Evolutionary conservation across 1,140 invertebrate genomes (phyloP), one percentile per base, ranked within the genome.

Genomic region (Pseudomyrmex flavicornis): DNA sequence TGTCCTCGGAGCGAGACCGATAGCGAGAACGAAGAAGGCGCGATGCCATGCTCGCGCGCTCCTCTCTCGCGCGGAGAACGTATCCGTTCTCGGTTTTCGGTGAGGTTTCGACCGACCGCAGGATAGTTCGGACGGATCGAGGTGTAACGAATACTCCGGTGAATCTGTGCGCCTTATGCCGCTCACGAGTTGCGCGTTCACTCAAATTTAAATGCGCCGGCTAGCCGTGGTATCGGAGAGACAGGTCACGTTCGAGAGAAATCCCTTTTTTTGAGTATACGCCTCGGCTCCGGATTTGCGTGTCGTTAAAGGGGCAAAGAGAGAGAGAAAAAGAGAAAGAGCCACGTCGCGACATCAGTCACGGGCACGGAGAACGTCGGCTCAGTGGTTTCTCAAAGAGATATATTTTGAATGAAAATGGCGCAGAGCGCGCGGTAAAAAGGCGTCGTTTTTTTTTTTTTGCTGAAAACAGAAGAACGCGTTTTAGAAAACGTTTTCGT

Each of bases 1-100:
- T 91, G 90, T 83, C 82, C 75, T 56, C 84, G 83, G 84, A 69
- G 35, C 35, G 76, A 87, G 89, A 89, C 88, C 88, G 90, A 91
- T 91, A 91, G 84, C 88, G 86, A 66, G 79, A 68, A 82, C 48
- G 58, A 22, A 48, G 5, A 35, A 35, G 35, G 48, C 15, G 48
- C 15, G 22, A 61, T 15, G 85, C 70, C 58, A 58, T 69, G 65
- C 48, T 46, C 26, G 48, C 3, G 1, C 52, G 17, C 13, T 35
- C 17, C 17, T 2, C 35, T n/a, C 15, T 8, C 63, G 63, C 10
- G 35, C n/a, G 46, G 13, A 59, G 13, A 59, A 26, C 46, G 20
- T 46, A 44, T 22, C 56, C 56, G n/a, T 22, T 54, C 58, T 46
- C 65, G 9, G 54, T 15, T 61, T 82, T 20, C 44, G 10, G 2